Evolutionary conservation across 2,888 invertebrate genomes (phyloP).

Genomic region (Myopa testacea): DNA sequence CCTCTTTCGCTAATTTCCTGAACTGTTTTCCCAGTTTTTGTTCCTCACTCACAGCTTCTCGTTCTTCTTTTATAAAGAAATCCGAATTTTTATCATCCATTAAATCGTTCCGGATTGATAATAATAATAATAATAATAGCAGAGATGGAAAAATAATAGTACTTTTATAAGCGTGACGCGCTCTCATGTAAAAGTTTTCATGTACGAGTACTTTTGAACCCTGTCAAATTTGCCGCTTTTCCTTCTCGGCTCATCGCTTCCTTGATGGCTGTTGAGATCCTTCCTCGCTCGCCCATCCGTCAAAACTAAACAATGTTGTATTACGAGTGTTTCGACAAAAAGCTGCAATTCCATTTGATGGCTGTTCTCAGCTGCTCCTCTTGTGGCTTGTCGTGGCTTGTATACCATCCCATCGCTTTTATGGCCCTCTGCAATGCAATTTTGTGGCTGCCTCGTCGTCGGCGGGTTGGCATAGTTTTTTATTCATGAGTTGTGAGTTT

Average conservation of each 20-base stretch:
- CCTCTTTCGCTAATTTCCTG: slow-evolving; percentile 13
- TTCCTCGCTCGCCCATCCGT: slow-evolving; percentile 49
- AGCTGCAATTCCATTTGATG: too few species aligned
- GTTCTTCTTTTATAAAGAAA: too few species aligned
- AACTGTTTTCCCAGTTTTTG: slow-evolving; percentile 9
- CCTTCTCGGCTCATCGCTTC: not conserved
- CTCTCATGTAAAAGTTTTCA: too few species aligned
- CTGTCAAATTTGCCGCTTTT: too few species aligned
- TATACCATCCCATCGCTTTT: not conserved
- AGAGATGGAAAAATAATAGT: too few species aligned
- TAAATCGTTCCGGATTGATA: too few species aligned
- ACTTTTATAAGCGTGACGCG: too few species aligned
- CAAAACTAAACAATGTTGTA: slow-evolving; percentile 59
- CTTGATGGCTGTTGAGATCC: not conserved
- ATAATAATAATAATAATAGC: too few species aligned
- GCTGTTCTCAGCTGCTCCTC: not conserved
- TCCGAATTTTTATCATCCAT: too few species aligned
- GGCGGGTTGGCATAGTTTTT: not conserved
- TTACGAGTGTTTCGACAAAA: slow-evolving; percentile 50
- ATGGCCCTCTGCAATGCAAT: slow-evolving; percentile 29
- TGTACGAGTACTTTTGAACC: too few species aligned
- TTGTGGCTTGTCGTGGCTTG: not conserved
- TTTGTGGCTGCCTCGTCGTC: slow-evolving; percentile 15
- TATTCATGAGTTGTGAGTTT: not conserved
- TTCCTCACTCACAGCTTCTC: not conserved